Evolutionary conservation across 2,888 invertebrate species (phyloP).

Genomic region (Aplocera efformata): DNA sequence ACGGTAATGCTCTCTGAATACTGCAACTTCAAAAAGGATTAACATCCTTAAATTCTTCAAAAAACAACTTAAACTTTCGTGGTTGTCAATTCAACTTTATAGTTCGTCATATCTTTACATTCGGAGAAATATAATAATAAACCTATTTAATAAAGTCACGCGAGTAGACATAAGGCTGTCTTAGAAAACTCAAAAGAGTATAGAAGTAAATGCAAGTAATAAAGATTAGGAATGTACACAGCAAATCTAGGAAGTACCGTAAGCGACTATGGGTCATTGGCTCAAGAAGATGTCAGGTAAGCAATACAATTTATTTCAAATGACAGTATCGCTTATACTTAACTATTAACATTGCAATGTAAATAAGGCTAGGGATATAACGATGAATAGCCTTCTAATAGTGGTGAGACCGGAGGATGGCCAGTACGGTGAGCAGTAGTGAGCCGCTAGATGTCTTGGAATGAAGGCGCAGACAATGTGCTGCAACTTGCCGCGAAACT

Average conservation of each 20-base stretch:
- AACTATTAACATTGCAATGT: slow-evolving; percentile 39
- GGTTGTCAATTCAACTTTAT: slow-evolving; percentile 5
- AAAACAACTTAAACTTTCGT: slow-evolving; percentile 16
- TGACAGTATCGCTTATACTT: slow-evolving; percentile 44
- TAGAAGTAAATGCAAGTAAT: slow-evolving; percentile 32
- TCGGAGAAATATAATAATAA: slow-evolving; percentile 7
- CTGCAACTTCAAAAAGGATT: slow-evolving; percentile 29
- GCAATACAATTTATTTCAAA: slow-evolving; percentile 59
- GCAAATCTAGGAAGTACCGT: slow-evolving; percentile 60
- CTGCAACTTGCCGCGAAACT: slow-evolving; percentile 34
- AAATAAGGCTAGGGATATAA: slow-evolving; percentile 23
- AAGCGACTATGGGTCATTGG: slow-evolving; percentile 66
- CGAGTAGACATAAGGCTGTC: neutral
- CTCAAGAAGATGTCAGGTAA: slow-evolving; percentile 64
- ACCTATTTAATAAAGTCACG: neutral
- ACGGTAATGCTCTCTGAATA: slow-evolving; percentile 41
- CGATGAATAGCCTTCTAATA: slow-evolving; percentile 21
- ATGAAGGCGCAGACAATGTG: slow-evolving; percentile 32
- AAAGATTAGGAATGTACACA: slow-evolving; percentile 47
- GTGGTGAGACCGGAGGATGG: slow-evolving; percentile 5
- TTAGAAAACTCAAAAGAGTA: slow-evolving; percentile 6
- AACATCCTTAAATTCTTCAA: slow-evolving; percentile 31
- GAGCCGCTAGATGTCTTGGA: neutral
- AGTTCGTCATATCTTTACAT: slow-evolving; percentile 3
- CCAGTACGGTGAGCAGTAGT: slow-evolving; percentile 9